These are phyloP conservation scores for Parnassius smintheus DNA, from an alignment of 2,888 invertebrate species.

Conservation along the genomic window DNA sequence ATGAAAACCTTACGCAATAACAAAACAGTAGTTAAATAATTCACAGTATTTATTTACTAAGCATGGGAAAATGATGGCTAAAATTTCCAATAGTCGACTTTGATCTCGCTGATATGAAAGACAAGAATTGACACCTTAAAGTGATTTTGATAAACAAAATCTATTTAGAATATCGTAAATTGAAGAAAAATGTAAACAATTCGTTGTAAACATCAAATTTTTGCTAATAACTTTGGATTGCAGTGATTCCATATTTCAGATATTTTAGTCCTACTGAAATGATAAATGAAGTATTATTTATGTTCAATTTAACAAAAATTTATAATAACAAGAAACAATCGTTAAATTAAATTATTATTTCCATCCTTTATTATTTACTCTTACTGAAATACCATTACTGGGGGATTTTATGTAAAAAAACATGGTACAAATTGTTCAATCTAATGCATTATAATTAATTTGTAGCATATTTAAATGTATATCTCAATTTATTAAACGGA, in stretches of 20 bases:
- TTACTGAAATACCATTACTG: too few species aligned
- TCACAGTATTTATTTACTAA: slow-evolving; percentile 29
- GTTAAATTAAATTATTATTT: too few species aligned
- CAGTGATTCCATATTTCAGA: neutral
- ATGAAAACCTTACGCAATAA: slow-evolving; percentile 40
- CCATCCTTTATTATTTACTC: too few species aligned
- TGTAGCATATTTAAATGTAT: too few species aligned
- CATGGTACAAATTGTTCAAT: too few species aligned
- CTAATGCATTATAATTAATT: too few species aligned
- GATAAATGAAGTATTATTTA: too few species aligned
- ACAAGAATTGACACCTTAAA: slow-evolving; percentile 6
- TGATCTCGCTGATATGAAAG: slow-evolving; percentile 25
- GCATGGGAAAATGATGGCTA: slow-evolving; percentile 35
- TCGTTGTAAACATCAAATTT: too few species aligned
- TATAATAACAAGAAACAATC: too few species aligned
- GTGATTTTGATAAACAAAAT: neutral
- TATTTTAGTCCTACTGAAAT: neutral
- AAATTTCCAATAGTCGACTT: slow-evolving; percentile 21
- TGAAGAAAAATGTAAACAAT: slow-evolving; percentile 5
- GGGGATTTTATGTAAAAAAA: too few species aligned
- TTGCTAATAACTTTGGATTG: neutral
- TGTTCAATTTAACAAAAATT: too few species aligned
- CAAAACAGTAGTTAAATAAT: slow-evolving; percentile 42
- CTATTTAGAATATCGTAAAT: slow-evolving; percentile 2
- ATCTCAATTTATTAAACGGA: too few species aligned